Evolutionary conservation across 2,113 vertebrate genomes (phyloP), one percentile per base, ranked within the genome.

Genomic region (Pagrus major): DNA sequence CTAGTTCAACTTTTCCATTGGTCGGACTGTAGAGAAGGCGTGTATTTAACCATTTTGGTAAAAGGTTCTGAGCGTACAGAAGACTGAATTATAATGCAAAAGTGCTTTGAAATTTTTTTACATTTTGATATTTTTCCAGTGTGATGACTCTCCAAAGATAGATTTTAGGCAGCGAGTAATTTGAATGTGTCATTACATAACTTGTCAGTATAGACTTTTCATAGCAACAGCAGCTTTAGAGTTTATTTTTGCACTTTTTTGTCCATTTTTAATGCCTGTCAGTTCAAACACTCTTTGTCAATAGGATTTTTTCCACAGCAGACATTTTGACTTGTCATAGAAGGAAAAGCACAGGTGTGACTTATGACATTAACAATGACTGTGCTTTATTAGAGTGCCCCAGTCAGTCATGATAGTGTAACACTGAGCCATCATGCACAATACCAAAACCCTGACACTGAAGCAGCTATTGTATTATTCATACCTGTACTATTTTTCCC

Each of bases 81-180:
- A 11, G 71, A 68, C 35, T 16, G 59, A 29, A 75, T 67, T 18
- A 63, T 44, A 3, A 71, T 54, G 27, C 41, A 63, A 54, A 29
- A 27, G 12, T 16, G 18, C 18, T 29, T 64, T 41, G 9, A 63
- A 63, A 47, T n/a, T 39, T 29, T 15, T 51, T 37, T n/a, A 78
- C 46, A 37, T 75, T 44, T 71, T 52, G 54, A 25, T 39, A 41
- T 31, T 49, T 33, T 52, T 20, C 33, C 2, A n/a, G 35, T 52
- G 35, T 33, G 20, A 56, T 72, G 39, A 58, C 41, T 39, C 74
- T 69, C 6, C 14, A 14, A 80, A 64, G 27, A 33, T n/a, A 11
- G 39, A 42, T 44, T 44, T 21, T 31, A 27, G 46, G 14, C 21
- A 33, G 44, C 1, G 2, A 47, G 55, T 67, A 11, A 70, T 58